Conservation (phyloP, 2,113 vertebrate genomes). For the Petrocephalus zakoni region DNA sequence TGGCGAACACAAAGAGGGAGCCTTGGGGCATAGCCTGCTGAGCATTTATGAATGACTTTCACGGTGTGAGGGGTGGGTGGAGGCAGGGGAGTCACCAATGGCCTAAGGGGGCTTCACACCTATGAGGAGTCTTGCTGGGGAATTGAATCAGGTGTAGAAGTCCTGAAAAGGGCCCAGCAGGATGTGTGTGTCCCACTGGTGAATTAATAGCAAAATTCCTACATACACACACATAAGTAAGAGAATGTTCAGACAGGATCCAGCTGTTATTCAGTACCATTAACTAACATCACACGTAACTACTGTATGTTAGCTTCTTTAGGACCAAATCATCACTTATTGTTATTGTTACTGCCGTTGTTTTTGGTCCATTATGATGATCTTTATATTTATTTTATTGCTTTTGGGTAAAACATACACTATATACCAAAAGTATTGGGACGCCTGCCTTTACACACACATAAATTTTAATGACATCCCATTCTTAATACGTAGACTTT, state of each 20-base stretch:
- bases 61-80: not conserved
- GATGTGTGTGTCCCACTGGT: not conserved
- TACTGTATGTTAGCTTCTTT: not conserved
- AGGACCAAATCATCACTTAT: not conserved
- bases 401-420: not conserved
- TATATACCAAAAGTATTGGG: no score
- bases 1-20: not conserved
- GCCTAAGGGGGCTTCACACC: not conserved
- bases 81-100: not conserved
- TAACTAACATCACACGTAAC: not conserved
- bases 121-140: not conserved
- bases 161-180: not conserved
- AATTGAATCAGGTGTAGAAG: not conserved
- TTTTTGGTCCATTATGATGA: not conserved
- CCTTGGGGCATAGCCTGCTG: not conserved
- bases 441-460: no score
- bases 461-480: no score
- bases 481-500: no score
- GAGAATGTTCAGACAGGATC: not conserved
- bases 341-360: not conserved
- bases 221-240: not conserved
- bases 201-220: not conserved
- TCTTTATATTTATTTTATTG: not conserved
- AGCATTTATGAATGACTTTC: not conserved
- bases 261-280: not conserved